These are phyloP conservation scores for Heteropelma amictum DNA, from an alignment of 2,888 invertebrate species.

Conservation along the genomic window DNA sequence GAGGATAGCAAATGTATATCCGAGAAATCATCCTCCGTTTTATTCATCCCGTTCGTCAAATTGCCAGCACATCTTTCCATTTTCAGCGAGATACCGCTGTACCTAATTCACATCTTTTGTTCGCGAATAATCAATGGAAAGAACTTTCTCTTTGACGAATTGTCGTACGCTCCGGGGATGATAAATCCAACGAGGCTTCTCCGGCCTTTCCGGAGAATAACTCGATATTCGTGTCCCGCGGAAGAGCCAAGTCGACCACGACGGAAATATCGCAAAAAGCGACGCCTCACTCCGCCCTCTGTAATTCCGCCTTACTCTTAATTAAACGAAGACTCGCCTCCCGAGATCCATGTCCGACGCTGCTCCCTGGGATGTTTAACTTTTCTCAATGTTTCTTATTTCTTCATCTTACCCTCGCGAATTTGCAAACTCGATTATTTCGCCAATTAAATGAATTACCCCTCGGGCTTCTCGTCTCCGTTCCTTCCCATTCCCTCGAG, in stretches of 20 bases:
- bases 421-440: conserved; percentile 45
- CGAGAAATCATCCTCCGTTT: too few species aligned
- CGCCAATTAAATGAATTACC: conserved; percentile 47
- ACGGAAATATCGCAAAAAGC: conserved; percentile 9
- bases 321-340: conserved; percentile 31
- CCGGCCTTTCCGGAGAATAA: conserved; percentile 42
- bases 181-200: not conserved
- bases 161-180: not conserved
- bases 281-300: not conserved
- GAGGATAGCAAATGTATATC: too few species aligned
- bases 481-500: not conserved
- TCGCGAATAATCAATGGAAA: too few species aligned
- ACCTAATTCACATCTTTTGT: too few species aligned
- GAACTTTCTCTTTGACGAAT: not conserved
- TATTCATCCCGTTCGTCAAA: too few species aligned
- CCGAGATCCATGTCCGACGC: conserved; percentile 13
- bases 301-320: conserved; percentile 29
- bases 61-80: too few species aligned
- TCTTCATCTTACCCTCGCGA: not conserved
- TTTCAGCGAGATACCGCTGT: too few species aligned
- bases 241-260: conserved; percentile 57
- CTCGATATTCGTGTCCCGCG: conserved; percentile 65
- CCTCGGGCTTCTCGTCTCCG: conserved; percentile 5
- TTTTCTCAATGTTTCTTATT: conserved; percentile 4
- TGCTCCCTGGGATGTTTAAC: not conserved